Evolutionary conservation across 1,140 invertebrate species (phyloP), one percentile per base, ranked within the genome.

Genomic region (Calycopis cecrops): DNA sequence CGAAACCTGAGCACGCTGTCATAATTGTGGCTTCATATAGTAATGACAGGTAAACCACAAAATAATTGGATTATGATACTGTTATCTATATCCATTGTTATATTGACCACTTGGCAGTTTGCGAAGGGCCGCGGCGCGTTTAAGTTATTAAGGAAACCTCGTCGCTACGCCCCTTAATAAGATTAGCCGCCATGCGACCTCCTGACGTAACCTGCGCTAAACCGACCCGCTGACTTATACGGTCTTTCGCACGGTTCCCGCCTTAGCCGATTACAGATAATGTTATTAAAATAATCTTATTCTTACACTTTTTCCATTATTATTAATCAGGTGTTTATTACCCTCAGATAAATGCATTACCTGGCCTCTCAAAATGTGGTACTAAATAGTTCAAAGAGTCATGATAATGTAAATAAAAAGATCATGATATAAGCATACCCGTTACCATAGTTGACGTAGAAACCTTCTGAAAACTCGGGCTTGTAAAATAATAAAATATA

Each of bases 111-210:
- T 53, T 38, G 44, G 33, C 17, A 59, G 60, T 18, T 69, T 63
- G 59, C 66, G 65, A 63, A 64, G 70, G 60, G 64, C 57, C 60
- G 58, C 51, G 61, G 37, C 21, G 21, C 71, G 63, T 76, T 80
- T 72, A 76, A 78, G 70, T 78, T 78, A 77, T 80, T 79, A 79
- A 72, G 70, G 78, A 84, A 84, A 72, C 78, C 76, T 70, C 69
- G 67, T 53, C 65, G 64, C 65, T 72, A 59, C 73, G 57, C 51
- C 21, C 55, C 59, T 52, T 81, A 84, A 84, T 76, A 60, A 76
- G 78, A 81, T 84, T 81, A 79, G 60, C 69, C 64, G 60, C 47
- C 57, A 62, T 48, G 54, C 63, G 62, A 68, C 65, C 59, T 59
- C 57, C 62, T 28, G 21, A 28, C 2, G 62, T 61, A 59, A 62